Evolutionary conservation across 2,888 invertebrate species (phyloP).

Genomic region (Opisthograptis luteolata): DNA sequence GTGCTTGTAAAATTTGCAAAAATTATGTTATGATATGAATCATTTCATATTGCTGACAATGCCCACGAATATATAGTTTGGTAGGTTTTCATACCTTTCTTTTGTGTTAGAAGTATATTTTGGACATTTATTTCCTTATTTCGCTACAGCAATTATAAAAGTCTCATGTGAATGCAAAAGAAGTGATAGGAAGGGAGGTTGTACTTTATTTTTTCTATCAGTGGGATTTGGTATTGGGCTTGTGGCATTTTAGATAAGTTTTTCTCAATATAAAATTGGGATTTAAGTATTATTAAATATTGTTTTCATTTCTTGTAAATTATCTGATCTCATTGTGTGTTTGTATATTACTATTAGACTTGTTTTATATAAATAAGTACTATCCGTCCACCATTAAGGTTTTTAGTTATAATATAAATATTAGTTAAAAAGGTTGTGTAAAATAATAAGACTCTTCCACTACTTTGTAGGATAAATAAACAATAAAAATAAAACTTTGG

Average conservation of each 20-base stretch:
- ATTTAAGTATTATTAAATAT: conserved; percentile 57
- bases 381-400: too few species aligned
- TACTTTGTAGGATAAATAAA: conserved; percentile 7
- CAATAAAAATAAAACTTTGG: conserved; percentile 2
- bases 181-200: too few species aligned
- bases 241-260: conserved; percentile 36
- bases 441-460: conserved; percentile 33
- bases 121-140: too few species aligned
- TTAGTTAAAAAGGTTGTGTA: conserved; percentile 41
- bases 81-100: too few species aligned
- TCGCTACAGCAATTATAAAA: too few species aligned
- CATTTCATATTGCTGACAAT: too few species aligned
- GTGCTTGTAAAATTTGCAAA: too few species aligned
- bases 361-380: conserved; percentile 24
- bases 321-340: conserved; percentile 77
- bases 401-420: conserved; percentile 15
- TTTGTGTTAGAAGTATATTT: too few species aligned
- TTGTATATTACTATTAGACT: conserved; percentile 64
- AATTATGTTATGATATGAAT: too few species aligned
- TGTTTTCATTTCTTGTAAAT: conserved; percentile 66
- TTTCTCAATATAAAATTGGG: conserved; percentile 1
- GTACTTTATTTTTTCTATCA: neutral
- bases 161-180: too few species aligned
- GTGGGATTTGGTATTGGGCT: conserved; percentile 7
- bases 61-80: too few species aligned